A percentile compares a stretch with the other conserved stretches of the same genome.
These are phyloP conservation scores for Vesta saturnalis DNA, from an alignment of 2,888 invertebrate species.

Conservation along the genomic window DNA sequence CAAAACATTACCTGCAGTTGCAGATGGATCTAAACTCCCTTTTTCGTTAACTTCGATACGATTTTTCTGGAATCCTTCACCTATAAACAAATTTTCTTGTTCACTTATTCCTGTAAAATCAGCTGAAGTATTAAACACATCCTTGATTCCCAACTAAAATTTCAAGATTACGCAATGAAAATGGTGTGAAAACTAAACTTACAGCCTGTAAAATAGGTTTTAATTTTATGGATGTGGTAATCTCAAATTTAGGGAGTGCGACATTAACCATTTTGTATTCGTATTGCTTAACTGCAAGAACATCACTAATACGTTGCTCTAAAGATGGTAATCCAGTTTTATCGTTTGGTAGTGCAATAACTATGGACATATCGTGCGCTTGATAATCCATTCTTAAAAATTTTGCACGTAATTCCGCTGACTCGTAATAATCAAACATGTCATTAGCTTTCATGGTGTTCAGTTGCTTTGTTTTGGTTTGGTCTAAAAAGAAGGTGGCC, in stretches of 20 bases:
- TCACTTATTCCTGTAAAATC: not conserved
- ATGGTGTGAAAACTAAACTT: not conserved
- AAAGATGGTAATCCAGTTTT: not conserved
- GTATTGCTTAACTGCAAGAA: not conserved
- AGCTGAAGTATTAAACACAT: not conserved
- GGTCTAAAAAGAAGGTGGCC: not conserved
- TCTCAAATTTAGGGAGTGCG: slow-evolving; percentile 4
- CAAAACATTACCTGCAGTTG: not conserved
- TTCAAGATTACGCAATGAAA: not conserved
- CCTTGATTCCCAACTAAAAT: not conserved
- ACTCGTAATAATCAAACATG: not conserved
- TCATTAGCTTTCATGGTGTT: not conserved
- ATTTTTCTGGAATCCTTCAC: slow-evolving; percentile 3
- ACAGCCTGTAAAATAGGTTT: slow-evolving; percentile 1
- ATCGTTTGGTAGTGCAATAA: not conserved
- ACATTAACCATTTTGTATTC: not conserved
- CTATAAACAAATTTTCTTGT: not conserved
- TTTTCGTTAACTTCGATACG: slow-evolving; percentile 10
- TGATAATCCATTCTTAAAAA: not conserved
- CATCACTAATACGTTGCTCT: not conserved
- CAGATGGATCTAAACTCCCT: not conserved
- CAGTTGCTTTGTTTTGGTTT: not conserved
- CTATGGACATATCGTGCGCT: not conserved
- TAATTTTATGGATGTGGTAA: not conserved
- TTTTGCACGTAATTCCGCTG: not conserved